Evolutionary conservation across 1,140 invertebrate genomes (phyloP), one percentile per base, ranked within the genome.

Genomic region (Drosophila pallidifrons): DNA sequence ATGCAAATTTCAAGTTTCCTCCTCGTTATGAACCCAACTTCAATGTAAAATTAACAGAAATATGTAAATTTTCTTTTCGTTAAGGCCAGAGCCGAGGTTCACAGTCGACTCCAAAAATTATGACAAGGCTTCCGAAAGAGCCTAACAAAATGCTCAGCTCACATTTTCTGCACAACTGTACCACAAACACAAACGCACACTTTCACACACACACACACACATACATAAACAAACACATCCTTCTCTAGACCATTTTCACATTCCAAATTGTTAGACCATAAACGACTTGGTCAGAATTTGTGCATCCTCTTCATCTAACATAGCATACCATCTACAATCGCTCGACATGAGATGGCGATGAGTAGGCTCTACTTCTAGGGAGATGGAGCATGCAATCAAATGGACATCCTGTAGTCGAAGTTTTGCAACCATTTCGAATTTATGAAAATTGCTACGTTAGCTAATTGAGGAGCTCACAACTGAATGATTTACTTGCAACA

Each of bases 1-100:
- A 91, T 91, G 88, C 88, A 91, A 91, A 91, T 91, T 91, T 87
- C 83, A 91, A 91, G 88, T 91, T 91, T 91, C 88, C 88, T 91
- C 83, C 85, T 91, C 88, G 88, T 91, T 91, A 91, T 91, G 81
- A 91, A 91, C 88, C 83, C 81, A 91, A 91, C 88, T 91, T 91
- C 78, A 91, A 85, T 88, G 82, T 69, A 91, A 91, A 91, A 91
- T 91, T 91, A 91, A 91, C 87, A 91, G 82, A 91, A 91, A 91
- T 91, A 91, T 91, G 88, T 81, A 91, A 91, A 91, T 91, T 91
- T 81, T 79, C 81, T 79, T 83, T 88, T 72, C 83, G 83, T 87
- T 82, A 79, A 88, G 65, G 70, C 75, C 67, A 65, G 69, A 41
- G 8, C 35, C 64, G 60, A 60, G 54, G 60, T 65, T 59, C 49